phyloP scores from a whole-genome alignment of 1,140 invertebrate genomes.

The Euglossa dilemma region DNA sequence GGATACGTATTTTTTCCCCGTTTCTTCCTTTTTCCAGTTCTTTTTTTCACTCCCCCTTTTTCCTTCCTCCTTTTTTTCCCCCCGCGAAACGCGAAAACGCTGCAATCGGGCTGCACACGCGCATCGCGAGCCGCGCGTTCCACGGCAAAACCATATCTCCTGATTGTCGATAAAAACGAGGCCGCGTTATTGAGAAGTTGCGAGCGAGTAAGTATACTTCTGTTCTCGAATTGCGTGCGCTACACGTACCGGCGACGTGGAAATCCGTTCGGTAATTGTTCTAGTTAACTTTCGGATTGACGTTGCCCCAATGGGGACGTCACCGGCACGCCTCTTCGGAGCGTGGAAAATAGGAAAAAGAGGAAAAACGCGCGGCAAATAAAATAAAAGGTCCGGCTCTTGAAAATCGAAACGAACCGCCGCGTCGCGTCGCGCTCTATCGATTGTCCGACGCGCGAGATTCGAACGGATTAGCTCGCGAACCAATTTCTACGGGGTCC shows the following conservation, averaged over 20 bases:
- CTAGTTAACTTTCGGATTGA: constrained; percentile 17
- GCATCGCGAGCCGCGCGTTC: constrained; percentile 17
- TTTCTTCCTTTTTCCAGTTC: background rate
- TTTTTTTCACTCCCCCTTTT: background rate
- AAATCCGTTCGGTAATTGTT: constrained; percentile 31
- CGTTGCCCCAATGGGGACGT: background rate
- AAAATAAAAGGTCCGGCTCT: background rate
- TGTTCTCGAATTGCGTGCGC: background rate
- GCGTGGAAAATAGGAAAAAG: background rate
- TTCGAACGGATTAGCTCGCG: background rate
- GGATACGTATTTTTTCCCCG: background rate
- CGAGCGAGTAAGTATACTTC: constrained; percentile 10
- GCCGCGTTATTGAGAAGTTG: constrained; percentile 8
- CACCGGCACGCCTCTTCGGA: background rate
- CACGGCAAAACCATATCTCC: constrained; percentile 25
- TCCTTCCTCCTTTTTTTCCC: background rate
- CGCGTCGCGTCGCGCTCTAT: no score
- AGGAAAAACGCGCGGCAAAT: no score
- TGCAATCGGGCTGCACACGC: constrained; percentile 60
- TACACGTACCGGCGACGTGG: background rate
- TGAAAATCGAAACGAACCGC: constrained; percentile 4
- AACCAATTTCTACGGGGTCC: background rate
- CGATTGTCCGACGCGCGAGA: background rate
- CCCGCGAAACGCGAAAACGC: constrained; percentile 58
- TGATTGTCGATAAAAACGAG: constrained; percentile 54